A percentile compares a stretch with the other conserved stretches of the same genome.
Conservation (phyloP, 2,797 vertebrate species). For the Muscicapa striata region DNA sequence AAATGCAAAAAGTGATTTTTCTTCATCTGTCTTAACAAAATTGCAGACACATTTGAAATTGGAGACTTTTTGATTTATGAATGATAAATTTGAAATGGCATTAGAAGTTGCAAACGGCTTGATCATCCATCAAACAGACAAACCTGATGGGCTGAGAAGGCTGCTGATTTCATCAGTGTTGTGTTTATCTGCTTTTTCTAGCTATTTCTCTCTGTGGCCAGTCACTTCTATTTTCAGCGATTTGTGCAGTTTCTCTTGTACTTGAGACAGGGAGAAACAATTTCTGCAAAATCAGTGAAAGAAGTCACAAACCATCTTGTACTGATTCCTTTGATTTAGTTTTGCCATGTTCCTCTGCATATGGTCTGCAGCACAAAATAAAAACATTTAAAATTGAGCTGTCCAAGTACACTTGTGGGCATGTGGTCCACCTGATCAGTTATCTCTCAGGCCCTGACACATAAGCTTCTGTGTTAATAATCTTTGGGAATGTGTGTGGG, state of each 20-base stretch:
- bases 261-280: not conserved
- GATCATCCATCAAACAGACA: not conserved
- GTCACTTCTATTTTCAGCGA: not conserved
- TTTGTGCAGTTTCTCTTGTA: not conserved
- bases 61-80: not conserved
- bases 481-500: not conserved
- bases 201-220: not conserved
- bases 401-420: rapidly evolving
- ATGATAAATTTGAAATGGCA: not conserved
- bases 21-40: not conserved
- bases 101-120: not conserved
- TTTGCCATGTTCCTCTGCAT: not conserved
- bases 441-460: not conserved
- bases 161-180: not conserved
- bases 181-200: not conserved
- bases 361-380: not conserved
- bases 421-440: not conserved
- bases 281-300: not conserved
- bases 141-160: not conserved
- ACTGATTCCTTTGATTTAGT: not conserved
- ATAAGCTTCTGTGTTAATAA: not conserved
- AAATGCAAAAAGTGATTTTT: not conserved
- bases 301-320: not conserved
- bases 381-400: not conserved
- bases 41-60: not conserved